These are phyloP conservation scores for Dolomedes plantarius DNA, from an alignment of 2,888 invertebrate genomes.

Conservation along the genomic window DNA sequence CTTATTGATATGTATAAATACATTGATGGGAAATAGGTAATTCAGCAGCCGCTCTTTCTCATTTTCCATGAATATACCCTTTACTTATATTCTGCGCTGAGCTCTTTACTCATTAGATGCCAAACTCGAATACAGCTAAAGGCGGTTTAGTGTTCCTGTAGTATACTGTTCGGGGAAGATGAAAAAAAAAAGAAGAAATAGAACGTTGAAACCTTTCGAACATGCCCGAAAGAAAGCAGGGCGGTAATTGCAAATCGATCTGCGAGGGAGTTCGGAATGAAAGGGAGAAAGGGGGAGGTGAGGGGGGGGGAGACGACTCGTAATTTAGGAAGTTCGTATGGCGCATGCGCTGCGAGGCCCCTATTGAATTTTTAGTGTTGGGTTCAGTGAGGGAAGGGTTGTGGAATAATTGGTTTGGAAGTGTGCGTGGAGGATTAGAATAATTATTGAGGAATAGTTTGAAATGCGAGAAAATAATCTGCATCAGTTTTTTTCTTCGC, in stretches of 20 bases:
- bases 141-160: conserved; percentile 18
- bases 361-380: conserved; percentile 52
- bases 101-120: conserved; percentile 18
- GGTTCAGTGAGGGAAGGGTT: conserved; percentile 52
- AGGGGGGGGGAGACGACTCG: conserved; percentile 31
- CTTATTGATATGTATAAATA: neutral
- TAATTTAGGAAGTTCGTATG: conserved; percentile 35
- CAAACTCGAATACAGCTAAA: conserved; percentile 11
- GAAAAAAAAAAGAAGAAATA: conserved; percentile 12
- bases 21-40: neutral
- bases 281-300: conserved; percentile 17
- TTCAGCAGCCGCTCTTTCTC: conserved; percentile 8
- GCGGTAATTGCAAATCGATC: conserved; percentile 66
- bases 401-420: conserved; percentile 17
- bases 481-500: neutral
- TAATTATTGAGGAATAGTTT: conserved; percentile 17
- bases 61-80: conserved; percentile 9
- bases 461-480: conserved; percentile 13
- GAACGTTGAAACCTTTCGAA: conserved; percentile 5
- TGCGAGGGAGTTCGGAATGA: conserved; percentile 51
- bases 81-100: neutral
- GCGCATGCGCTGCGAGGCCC: conserved; percentile 29
- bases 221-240: conserved; percentile 56
- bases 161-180: conserved; percentile 15
- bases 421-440: conserved; percentile 8